These are phyloP conservation scores for Dipodomys ordii DNA, from an alignment of 2,113 vertebrate species.

Conservation along the genomic window DNA sequence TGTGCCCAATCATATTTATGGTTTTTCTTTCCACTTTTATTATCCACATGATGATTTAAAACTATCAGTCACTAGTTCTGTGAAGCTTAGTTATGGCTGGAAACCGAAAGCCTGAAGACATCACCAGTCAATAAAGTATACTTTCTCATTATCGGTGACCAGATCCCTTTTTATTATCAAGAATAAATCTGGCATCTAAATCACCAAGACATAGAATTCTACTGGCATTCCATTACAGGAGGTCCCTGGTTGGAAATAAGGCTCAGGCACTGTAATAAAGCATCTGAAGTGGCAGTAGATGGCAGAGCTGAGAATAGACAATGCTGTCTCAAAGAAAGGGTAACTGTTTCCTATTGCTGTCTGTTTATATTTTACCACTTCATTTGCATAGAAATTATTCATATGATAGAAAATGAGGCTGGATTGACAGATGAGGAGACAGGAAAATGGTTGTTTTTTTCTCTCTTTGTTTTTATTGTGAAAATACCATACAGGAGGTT, in stretches of 20 bases:
- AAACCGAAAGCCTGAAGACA: constrained; percentile 23
- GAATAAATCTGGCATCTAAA: constrained; percentile 29
- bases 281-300: neutral
- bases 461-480: too few species aligned
- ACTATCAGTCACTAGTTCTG: neutral
- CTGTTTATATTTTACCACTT: neutral
- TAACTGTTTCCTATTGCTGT: neutral
- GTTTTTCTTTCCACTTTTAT: neutral
- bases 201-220: constrained; percentile 33
- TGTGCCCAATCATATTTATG: neutral
- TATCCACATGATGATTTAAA: neutral
- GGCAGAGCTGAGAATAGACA: neutral
- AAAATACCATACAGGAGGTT: too few species aligned
- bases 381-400: constrained; percentile 4
- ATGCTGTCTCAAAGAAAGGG: neutral
- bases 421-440: too few species aligned
- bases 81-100: neutral
- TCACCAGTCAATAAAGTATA: neutral
- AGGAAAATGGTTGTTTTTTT: too few species aligned
- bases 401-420: neutral
- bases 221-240: neutral
- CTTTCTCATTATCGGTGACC: constrained; percentile 31
- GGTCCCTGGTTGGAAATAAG: neutral
- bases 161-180: constrained; percentile 9
- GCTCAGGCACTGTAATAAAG: constrained; percentile 35